phyloP scores from a whole-genome alignment of 2,113 vertebrate genomes.

The Lucifuga dentata region DNA sequence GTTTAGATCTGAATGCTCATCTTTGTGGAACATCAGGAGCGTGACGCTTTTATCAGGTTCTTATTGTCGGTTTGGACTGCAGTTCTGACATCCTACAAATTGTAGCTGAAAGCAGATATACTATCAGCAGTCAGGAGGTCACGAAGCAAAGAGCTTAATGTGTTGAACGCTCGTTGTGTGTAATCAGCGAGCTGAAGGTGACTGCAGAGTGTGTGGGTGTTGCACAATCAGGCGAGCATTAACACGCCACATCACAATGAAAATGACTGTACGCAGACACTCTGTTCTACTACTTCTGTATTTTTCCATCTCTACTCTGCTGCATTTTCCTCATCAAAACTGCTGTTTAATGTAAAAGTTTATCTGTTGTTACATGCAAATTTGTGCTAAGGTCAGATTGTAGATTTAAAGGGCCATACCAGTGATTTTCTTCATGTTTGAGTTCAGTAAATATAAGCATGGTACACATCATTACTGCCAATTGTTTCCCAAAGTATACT shows the following conservation, averaged over 20 bases:
- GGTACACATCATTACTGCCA: too few relatives aligned
- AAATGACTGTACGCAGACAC: conserved; percentile 38
- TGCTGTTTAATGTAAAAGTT: conserved; percentile 30
- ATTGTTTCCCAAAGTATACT: too few relatives aligned
- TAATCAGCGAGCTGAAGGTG: conserved; percentile 66
- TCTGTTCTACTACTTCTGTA: conserved; percentile 39
- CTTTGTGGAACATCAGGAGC: conserved; percentile 55
- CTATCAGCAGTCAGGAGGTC: conserved; percentile 64
- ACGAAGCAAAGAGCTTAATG: conserved; percentile 54
- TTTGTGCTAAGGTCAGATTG: conserved; percentile 33
- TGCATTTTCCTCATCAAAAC: conserved; percentile 38
- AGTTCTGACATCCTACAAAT: conserved; percentile 82
- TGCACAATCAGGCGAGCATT: conserved; percentile 32
- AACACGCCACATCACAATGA: conserved; percentile 43
- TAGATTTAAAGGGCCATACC: too few relatives aligned
- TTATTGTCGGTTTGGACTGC: conserved; percentile 84
- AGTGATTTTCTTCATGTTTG: too few relatives aligned
- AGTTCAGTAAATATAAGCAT: too few relatives aligned
- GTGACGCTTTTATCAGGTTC: conserved; percentile 64
- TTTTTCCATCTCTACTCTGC: conserved; percentile 35
- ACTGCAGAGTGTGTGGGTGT: conserved; percentile 60
- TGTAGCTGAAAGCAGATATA: conserved; percentile 65
- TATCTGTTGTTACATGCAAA: conserved; percentile 27
- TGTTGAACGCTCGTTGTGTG: conserved; percentile 57
- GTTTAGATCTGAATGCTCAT: conserved; percentile 46